Evolutionary conservation across 2,113 vertebrate genomes (phyloP).

Genomic region (Saguinus imperator): DNA sequence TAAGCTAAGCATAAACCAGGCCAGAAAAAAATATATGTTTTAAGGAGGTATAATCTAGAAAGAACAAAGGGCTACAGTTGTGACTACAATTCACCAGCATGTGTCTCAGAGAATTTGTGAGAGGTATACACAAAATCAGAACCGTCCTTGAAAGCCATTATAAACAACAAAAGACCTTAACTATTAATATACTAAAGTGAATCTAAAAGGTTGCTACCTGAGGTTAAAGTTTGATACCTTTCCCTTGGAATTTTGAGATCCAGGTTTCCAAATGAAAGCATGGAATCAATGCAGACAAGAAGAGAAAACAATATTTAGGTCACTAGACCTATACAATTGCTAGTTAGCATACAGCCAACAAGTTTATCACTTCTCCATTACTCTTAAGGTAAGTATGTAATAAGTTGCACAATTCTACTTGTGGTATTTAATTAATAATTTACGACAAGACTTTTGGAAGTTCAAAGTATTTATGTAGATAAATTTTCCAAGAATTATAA

Average conservation of each 20-base stretch:
- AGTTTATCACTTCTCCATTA: background rate
- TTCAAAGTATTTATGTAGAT: background rate
- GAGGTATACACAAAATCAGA: conserved; percentile 25
- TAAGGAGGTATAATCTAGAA: background rate
- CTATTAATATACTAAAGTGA: conserved; percentile 19
- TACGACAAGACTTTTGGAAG: conserved; percentile 5
- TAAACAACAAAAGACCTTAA: conserved; percentile 23
- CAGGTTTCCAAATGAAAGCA: background rate
- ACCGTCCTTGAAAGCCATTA: background rate
- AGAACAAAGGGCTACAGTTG: background rate
- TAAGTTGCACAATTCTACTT: background rate
- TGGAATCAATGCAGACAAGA: conserved; percentile 25
- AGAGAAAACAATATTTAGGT: conserved; percentile 7
- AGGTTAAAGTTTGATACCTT: conserved; percentile 25
- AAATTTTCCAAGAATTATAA: conserved; percentile 18
- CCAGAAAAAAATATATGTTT: background rate
- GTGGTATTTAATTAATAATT: background rate
- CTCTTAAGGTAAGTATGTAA: background rate
- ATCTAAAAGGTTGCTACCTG: conserved; percentile 33
- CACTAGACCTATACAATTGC: background rate
- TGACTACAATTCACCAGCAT: background rate
- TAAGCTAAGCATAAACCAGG: background rate
- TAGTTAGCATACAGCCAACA: background rate
- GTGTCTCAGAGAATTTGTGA: background rate
- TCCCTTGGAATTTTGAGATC: conserved; percentile 11